Conservation (phyloP, 2,797 vertebrate genomes). For the Muraenolepis orangiensis region DNA sequence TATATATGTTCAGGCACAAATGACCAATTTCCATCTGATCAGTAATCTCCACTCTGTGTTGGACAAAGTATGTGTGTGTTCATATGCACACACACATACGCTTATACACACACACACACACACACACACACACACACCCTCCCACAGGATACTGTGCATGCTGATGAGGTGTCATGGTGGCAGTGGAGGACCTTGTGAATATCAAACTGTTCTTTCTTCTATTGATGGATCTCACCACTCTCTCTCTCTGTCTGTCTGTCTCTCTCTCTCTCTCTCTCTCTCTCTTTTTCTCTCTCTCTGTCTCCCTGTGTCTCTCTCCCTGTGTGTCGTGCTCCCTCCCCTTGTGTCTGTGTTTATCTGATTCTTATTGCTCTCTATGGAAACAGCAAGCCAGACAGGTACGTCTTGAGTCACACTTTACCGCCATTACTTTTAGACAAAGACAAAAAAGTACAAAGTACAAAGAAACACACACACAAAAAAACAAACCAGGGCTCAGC, state of each 20-base stretch:
- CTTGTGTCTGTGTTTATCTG: slow-evolving; percentile 73
- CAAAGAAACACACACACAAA: no score
- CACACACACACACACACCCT: slow-evolving; percentile 12
- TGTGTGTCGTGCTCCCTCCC: slow-evolving; percentile 70
- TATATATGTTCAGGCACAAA: not conserved
- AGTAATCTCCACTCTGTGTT: not conserved
- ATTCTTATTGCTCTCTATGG: slow-evolving; percentile 73
- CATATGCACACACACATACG: slow-evolving; percentile 18
- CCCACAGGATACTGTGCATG: slow-evolving; percentile 49
- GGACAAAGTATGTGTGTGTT: not conserved
- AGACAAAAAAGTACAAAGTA: slow-evolving; percentile 51
- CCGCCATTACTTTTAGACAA: slow-evolving; percentile 50
- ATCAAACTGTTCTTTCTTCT: slow-evolving; percentile 72
- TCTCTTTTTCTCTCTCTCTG: slow-evolving; percentile 59
- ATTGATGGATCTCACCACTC: slow-evolving; percentile 67
- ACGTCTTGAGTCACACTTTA: slow-evolving; percentile 71
- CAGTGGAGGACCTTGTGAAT: slow-evolving; percentile 65
- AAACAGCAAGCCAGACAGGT: slow-evolving; percentile 99
- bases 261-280: slow-evolving; percentile 69
- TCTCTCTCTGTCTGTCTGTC: slow-evolving; percentile 62
- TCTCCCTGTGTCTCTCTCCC: slow-evolving; percentile 63
- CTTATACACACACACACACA: slow-evolving; percentile 19
- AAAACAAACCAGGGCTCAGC: slow-evolving; percentile 51
- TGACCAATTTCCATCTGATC: not conserved
- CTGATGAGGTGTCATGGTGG: slow-evolving; percentile 64